Base-by-base conservation (phyloP, 2,888 invertebrate genomes). In the Plebejus argus region DNA sequence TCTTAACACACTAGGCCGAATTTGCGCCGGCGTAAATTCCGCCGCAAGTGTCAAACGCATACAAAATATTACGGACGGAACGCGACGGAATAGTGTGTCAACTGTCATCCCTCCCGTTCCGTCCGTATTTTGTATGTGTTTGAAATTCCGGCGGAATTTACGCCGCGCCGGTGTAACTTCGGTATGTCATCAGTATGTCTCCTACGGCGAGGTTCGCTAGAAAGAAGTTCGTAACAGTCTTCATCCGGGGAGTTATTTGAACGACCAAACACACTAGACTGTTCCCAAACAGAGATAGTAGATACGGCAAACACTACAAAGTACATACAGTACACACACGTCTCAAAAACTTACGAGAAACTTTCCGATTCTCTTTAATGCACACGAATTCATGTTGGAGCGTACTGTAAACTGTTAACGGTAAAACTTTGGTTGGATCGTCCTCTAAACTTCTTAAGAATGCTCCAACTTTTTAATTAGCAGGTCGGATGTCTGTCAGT, bases 181-280 rank as follows among this genome's bases (percentile, higher is more conserved):
- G n/a, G n/a, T n/a, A n/a, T n/a, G 98, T 97, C 96, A 98, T 98
- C 78, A 98, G 90, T 79, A 99, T 96, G 87, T 99, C 99, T 45
- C 98, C 98, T 49, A 98, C 94, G 0, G 98, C 98, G 81, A 99
- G 92, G 89, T 97, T 98, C 85, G 97, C 97, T 86, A 99, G 97
- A 88, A 98, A 98, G 89, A 96, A 97, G 89, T 99, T 98, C 61
- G 98, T 98, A 3, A 98, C 98, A 0, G 98, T 98, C 84, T 97
- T 95, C 98, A 98, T 98, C 35, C 97, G 95, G 0, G 97, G 96
- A 23, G 97, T 96, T 3, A 96, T 96, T 79, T 97, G 94, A 0
- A 99, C 97, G 33, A 98, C 97, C 88, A 97, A 98, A 87, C 98
- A 98, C n/a, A 98, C 98, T 76, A 96, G 94, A 76, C 96, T 96